Evolutionary conservation across 2,797 vertebrate species (phyloP).

Genomic region (Poecile montanus): DNA sequence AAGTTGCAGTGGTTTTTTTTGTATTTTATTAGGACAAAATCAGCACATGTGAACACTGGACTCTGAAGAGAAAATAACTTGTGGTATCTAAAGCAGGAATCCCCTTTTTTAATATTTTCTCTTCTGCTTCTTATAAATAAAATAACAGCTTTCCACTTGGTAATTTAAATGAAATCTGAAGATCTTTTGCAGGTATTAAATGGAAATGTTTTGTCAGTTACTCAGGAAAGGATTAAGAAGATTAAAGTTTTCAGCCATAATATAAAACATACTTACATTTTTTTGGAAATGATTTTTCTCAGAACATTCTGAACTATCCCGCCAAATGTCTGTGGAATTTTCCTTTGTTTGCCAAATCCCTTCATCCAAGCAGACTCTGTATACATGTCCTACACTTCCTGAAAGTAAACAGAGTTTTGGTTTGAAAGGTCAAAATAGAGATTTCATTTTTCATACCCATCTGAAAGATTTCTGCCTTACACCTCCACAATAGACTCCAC

Average conservation of each 20-base stretch:
- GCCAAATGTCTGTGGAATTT: conserved; percentile 87
- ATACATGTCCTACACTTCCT: conserved; percentile 82
- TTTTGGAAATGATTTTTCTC: conserved; percentile 76
- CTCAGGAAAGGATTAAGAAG: conserved; percentile 22
- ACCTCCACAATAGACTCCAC: not conserved
- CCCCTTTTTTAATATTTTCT: not conserved
- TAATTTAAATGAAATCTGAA: not conserved
- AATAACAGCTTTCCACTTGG: not conserved
- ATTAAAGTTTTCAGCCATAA: conserved; percentile 12
- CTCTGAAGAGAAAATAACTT: not conserved
- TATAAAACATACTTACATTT: conserved; percentile 77
- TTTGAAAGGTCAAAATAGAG: conserved; percentile 65
- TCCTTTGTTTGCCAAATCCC: conserved; percentile 85
- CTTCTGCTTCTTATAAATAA: not conserved
- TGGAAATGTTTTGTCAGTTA: conserved; percentile 2
- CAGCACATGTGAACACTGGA: not conserved
- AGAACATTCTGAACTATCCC: conserved; percentile 86
- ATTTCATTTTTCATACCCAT: not conserved
- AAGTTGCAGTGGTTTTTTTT: not conserved
- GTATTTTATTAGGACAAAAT: not conserved
- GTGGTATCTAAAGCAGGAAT: not conserved
- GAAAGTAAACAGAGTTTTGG: conserved; percentile 75
- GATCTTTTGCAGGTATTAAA: not conserved
- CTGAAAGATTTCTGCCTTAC: conserved; percentile 2
- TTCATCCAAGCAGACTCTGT: conserved; percentile 84